phyloP scores from a whole-genome alignment of 2,113 vertebrate species.

The Macrotis lagotis region DNA sequence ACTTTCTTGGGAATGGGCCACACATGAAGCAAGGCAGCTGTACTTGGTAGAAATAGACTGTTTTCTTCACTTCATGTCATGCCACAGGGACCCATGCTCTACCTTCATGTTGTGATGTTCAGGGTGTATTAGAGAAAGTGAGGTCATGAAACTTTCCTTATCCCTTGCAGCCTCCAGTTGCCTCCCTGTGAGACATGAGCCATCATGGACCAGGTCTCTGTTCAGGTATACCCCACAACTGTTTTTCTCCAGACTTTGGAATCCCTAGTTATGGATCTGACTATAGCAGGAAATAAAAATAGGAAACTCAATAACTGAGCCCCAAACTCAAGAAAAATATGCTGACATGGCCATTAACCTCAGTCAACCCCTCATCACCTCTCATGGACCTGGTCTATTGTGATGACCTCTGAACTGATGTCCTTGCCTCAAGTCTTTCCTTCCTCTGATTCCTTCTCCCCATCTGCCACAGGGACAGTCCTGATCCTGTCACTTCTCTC shows the following conservation, averaged over 20 bases:
- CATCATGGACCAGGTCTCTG: not conserved
- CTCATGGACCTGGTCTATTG: not conserved
- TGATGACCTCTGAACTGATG: not conserved
- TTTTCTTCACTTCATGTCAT: not conserved
- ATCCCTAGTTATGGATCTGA: not conserved
- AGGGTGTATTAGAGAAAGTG: not conserved
- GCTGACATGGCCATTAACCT: not conserved
- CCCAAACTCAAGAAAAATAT: too few relatives aligned
- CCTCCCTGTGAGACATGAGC: not conserved
- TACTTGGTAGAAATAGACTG: not conserved
- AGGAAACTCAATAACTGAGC: not conserved
- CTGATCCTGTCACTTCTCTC: not conserved
- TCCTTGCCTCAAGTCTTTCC: too few relatives aligned
- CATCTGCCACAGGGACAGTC: not conserved
- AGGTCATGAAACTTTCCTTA: not conserved
- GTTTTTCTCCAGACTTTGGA: not conserved
- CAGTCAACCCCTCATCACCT: not conserved
- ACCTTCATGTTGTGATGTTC: not conserved
- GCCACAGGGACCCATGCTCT: not conserved
- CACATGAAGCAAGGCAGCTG: not conserved
- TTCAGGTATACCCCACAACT: not conserved
- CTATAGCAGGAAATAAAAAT: not conserved
- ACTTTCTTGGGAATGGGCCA: not conserved
- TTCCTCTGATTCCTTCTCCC: too few relatives aligned
- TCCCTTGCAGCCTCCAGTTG: not conserved